A percentile compares a stretch with the other conserved stretches of the same genome.
These are phyloP conservation scores for Hirundo rustica DNA, from an alignment of 2,797 vertebrate genomes.

Conservation along the genomic window DNA sequence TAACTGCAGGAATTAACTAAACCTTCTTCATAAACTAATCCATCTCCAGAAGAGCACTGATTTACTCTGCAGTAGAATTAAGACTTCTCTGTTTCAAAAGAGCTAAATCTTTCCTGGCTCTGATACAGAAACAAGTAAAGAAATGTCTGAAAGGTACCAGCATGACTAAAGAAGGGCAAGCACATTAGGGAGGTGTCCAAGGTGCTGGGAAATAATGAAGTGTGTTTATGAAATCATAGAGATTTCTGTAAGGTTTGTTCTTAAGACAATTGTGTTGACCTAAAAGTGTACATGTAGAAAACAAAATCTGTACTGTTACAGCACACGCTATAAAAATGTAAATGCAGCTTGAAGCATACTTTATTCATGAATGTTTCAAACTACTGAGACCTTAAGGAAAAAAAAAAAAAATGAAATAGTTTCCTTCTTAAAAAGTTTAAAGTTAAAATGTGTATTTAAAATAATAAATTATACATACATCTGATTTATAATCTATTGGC, in stretches of 20 bases:
- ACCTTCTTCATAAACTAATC: not conserved
- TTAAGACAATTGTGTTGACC: slow-evolving; percentile 58
- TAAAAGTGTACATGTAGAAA: slow-evolving; percentile 65
- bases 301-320: slow-evolving; percentile 71
- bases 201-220: slow-evolving; percentile 57
- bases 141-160: not conserved
- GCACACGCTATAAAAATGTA: slow-evolving; percentile 74
- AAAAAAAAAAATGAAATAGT: slow-evolving; percentile 63
- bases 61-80: not conserved
- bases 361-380: slow-evolving; percentile 78
- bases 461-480: slow-evolving; percentile 84
- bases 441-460: slow-evolving; percentile 83
- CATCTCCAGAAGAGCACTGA: not conserved
- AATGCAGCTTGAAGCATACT: slow-evolving; percentile 67
- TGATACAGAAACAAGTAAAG: not conserved
- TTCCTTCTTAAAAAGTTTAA: slow-evolving; percentile 71
- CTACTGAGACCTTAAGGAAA: slow-evolving; percentile 68
- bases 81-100: not conserved
- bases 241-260: slow-evolving; percentile 64
- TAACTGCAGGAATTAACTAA: not conserved
- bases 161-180: not conserved
- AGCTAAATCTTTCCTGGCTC: not conserved
- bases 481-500: slow-evolving; percentile 86
- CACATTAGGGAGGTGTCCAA: slow-evolving; percentile 8
- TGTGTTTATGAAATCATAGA: slow-evolving; percentile 61